phyloP scores from a whole-genome alignment of 2,797 vertebrate species.

The Fundulus diaphanus region DNA sequence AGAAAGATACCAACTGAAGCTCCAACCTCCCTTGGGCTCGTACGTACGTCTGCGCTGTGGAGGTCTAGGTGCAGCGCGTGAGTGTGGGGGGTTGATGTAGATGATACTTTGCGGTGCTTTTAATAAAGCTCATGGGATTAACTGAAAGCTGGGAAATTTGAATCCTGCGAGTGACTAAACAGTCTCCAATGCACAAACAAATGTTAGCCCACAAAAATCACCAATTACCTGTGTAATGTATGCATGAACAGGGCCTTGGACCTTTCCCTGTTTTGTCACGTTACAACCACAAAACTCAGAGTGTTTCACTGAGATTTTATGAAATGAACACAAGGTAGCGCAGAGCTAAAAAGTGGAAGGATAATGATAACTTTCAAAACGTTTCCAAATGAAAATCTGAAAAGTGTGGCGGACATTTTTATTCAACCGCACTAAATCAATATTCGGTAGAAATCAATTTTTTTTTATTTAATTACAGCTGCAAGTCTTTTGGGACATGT shows the following conservation, averaged over 20 bases:
- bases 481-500: no score
- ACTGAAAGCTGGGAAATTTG: constrained; percentile 48
- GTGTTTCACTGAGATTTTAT: background rate
- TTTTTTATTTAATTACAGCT: no score
- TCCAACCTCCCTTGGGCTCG: constrained; percentile 6
- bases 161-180: constrained; percentile 24
- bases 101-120: constrained; percentile 63
- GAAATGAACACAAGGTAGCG: background rate
- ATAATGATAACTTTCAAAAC: background rate
- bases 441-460: no score
- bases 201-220: constrained; percentile 2
- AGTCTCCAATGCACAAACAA: constrained; percentile 27
- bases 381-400: background rate
- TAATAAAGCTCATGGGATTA: constrained; percentile 65
- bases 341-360: background rate
- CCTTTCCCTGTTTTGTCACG: background rate
- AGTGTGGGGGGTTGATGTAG: constrained; percentile 38
- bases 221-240: constrained; percentile 8
- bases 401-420: background rate
- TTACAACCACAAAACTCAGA: background rate
- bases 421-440: background rate
- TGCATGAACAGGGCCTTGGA: background rate
- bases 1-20: constrained; percentile 11
- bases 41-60: constrained; percentile 12
- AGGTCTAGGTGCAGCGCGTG: constrained; percentile 5